Evolutionary conservation across 2,888 invertebrate genomes (phyloP).

Genomic region (Yponomeuta evonymella): DNA sequence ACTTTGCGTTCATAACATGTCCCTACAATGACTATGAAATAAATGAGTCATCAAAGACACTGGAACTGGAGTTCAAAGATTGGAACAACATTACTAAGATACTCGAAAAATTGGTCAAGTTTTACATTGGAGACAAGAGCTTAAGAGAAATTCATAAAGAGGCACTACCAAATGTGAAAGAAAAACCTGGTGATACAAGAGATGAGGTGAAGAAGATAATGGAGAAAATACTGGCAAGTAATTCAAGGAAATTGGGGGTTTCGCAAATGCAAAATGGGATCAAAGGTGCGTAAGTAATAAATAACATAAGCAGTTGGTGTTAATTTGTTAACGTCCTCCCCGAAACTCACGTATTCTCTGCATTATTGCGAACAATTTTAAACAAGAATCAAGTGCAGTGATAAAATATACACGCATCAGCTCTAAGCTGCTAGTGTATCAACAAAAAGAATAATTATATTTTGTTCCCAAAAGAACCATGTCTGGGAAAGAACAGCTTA

Average conservation of each 20-base stretch:
- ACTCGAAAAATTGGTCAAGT: conserved; percentile 48
- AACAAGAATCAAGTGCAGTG: no score
- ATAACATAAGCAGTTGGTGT: not conserved
- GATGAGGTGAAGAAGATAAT: conserved; percentile 60
- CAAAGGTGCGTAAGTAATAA: conserved; percentile 43
- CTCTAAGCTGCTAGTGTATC: no score
- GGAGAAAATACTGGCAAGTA: conserved; percentile 52
- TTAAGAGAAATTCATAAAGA: not conserved
- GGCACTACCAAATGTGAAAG: not conserved
- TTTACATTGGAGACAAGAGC: conserved; percentile 39
- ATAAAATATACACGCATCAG: no score
- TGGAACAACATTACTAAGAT: conserved; percentile 58
- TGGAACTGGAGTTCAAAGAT: conserved; percentile 72
- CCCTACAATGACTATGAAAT: conserved; percentile 73
- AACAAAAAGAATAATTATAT: no score
- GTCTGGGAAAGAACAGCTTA: no score
- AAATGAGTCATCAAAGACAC: conserved; percentile 59
- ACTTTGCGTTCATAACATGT: conserved; percentile 74
- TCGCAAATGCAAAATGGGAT: conserved; percentile 56
- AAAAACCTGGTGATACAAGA: conserved; percentile 32
- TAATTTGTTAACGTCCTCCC: no score
- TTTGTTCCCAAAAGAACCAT: no score
- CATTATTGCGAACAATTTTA: no score
- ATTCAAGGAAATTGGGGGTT: conserved; percentile 39
- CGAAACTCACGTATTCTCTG: no score